Conservation (phyloP, 2,113 vertebrate species). For the Sturnus vulgaris region DNA sequence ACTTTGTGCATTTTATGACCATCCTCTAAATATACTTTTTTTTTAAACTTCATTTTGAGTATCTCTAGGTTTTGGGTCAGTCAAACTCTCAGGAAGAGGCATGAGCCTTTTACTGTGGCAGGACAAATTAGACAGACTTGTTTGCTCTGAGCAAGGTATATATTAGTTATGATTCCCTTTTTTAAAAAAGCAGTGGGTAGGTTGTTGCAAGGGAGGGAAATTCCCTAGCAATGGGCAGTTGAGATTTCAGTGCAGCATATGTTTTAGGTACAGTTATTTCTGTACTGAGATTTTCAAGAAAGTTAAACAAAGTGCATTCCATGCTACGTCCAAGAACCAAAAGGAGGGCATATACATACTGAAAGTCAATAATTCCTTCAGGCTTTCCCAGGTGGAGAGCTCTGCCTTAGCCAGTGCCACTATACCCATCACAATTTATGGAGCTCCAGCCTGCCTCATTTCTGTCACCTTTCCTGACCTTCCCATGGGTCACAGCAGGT, state of each 20-base stretch:
- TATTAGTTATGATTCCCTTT: background rate
- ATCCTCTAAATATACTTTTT: background rate
- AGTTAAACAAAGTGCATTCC: background rate
- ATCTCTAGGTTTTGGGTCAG: background rate
- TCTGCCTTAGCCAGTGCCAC: background rate
- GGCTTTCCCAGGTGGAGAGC: background rate
- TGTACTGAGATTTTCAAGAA: background rate
- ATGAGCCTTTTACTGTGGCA: background rate
- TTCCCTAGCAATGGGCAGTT: background rate
- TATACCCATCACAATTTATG: accelerated
- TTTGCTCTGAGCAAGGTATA: background rate
- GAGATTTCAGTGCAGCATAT: background rate
- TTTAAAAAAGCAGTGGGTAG: background rate
- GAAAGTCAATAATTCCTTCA: background rate
- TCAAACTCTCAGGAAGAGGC: background rate
- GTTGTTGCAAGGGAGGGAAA: background rate
- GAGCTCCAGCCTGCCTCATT: background rate
- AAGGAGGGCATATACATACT: background rate
- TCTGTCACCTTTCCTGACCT: background rate
- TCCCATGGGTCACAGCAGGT: accelerated
- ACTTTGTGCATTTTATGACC: background rate
- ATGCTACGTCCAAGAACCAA: background rate
- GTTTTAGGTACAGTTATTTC: background rate
- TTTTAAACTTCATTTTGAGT: accelerated
- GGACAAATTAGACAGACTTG: background rate